A percentile compares a stretch with the other conserved stretches of the same genome.
Conservation (phyloP, 2,113 vertebrate species). For the Coregonus clupeaformis region DNA sequence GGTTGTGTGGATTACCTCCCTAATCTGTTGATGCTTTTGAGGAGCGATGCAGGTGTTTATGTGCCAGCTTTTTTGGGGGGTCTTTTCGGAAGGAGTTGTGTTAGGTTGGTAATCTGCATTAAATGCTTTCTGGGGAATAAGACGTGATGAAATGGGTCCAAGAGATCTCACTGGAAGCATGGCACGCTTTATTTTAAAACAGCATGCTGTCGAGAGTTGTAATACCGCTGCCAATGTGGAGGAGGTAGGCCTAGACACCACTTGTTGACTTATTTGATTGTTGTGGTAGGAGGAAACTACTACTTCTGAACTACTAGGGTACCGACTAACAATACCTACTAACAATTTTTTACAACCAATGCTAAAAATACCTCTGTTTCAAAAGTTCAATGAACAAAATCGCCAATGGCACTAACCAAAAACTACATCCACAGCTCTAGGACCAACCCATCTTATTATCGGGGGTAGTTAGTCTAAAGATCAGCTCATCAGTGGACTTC, state of each 20-base stretch:
- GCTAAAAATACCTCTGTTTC: not conserved
- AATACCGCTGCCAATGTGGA: constrained; percentile 49
- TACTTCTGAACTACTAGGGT: too few relatives aligned
- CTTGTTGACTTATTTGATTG: constrained; percentile 68
- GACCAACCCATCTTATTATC: not conserved
- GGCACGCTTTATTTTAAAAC: constrained; percentile 22
- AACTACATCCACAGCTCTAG: not conserved
- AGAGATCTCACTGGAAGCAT: constrained; percentile 8
- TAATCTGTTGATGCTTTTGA: constrained; percentile 77
- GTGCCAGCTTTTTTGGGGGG: constrained; percentile 60
- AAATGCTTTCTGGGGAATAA: constrained; percentile 73
- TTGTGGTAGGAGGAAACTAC: constrained; percentile 41
- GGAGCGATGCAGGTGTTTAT: constrained; percentile 72
- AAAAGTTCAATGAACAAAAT: not conserved
- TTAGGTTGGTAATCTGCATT: constrained; percentile 72
- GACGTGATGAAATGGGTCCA: constrained; percentile 65
- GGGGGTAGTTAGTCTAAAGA: constrained; percentile 17
- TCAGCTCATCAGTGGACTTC: constrained; percentile 42
- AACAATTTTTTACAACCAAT: too few relatives aligned
- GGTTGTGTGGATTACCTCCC: constrained; percentile 76
- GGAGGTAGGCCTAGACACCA: constrained; percentile 41
- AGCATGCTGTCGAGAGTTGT: constrained; percentile 45
- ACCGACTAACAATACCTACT: too few relatives aligned
- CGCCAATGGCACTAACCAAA: not conserved
- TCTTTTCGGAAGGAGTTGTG: constrained; percentile 61